Conservation (phyloP, 37 sponge, comb jelly and placozoan genomes). For the Spongia lamella region DNA sequence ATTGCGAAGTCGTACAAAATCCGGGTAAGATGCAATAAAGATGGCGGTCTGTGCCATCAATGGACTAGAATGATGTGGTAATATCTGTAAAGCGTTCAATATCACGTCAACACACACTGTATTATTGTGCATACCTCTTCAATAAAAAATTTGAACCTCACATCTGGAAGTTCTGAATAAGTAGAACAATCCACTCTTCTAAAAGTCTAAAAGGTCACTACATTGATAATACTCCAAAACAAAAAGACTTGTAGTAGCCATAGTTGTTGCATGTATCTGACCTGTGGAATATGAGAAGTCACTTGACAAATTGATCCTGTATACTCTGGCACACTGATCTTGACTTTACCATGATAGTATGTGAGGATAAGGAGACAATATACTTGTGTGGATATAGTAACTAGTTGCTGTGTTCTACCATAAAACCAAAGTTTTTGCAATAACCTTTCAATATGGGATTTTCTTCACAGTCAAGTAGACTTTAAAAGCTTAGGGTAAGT, state of each 20-base stretch:
- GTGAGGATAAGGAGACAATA: neutral
- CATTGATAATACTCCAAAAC: neutral
- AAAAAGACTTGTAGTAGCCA: neutral
- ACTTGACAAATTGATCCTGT: constrained; percentile 64
- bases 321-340: constrained; percentile 6
- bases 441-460: no score
- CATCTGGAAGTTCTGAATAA: constrained; percentile 55
- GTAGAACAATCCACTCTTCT: constrained; percentile 43
- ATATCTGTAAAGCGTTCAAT: constrained; percentile 44
- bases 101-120: neutral
- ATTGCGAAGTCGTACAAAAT: constrained; percentile 91
- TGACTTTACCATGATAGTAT: constrained; percentile 71
- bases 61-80: constrained; percentile 65
- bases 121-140: constrained; percentile 39
- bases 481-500: no score
- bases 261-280: neutral
- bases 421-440: no score
- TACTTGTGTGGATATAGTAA: no score
- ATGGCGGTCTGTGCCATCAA: constrained; percentile 62
- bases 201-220: constrained; percentile 36
- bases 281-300: constrained; percentile 48
- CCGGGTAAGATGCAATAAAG: constrained; percentile 90
- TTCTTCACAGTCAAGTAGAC: no score
- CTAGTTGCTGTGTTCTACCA: no score
- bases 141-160: constrained; percentile 69